Percentiles rank a stretch among this genome's conserved stretches.
These are phyloP conservation scores for Meriones psammophilus DNA, from an alignment of 2,797 vertebrate genomes.

Conservation along the genomic window DNA sequence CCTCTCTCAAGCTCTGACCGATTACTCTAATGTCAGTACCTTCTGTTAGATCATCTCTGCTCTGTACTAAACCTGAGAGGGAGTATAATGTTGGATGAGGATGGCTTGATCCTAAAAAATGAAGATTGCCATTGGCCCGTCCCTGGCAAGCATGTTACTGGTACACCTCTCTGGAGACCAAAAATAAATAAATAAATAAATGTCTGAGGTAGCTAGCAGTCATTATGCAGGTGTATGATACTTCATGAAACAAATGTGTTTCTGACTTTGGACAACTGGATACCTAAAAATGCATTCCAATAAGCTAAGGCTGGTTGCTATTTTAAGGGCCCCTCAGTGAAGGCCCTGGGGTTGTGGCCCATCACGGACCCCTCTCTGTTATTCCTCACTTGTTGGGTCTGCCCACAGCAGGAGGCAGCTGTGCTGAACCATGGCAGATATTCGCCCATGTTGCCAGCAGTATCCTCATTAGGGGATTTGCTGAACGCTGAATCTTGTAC, in stretches of 20 bases:
- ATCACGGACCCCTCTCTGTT: slow-evolving; percentile 40
- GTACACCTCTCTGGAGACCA: slow-evolving; percentile 8
- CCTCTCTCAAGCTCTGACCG: neutral
- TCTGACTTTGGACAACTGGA: slow-evolving; percentile 55
- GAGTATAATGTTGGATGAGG: slow-evolving; percentile 5
- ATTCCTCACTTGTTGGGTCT: slow-evolving; percentile 35
- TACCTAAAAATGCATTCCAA: slow-evolving; percentile 62
- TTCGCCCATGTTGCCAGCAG: neutral
- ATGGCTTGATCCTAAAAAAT: slow-evolving; percentile 42
- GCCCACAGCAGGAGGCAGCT: slow-evolving; percentile 68
- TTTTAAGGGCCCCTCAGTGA: slow-evolving; percentile 59
- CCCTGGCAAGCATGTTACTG: slow-evolving; percentile 51
- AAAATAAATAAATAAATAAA: slow-evolving; percentile 56
- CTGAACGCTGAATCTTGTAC: slow-evolving; percentile 70
- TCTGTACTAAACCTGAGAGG: neutral
- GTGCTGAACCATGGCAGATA: slow-evolving; percentile 15
- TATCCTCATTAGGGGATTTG: slow-evolving; percentile 66
- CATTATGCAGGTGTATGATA: slow-evolving; percentile 9
- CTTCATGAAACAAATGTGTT: slow-evolving; percentile 63
- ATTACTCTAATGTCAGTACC: neutral
- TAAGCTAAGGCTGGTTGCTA: slow-evolving; percentile 8
- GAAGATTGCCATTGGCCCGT: slow-evolving; percentile 47
- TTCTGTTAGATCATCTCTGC: slow-evolving; percentile 39
- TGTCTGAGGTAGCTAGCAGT: neutral
- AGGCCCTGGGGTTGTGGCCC: slow-evolving; percentile 52